A percentile compares a stretch with the other conserved stretches of the same genome.
Conservation (phyloP, 2,797 vertebrate genomes). For the Acanthopagrus latus region DNA sequence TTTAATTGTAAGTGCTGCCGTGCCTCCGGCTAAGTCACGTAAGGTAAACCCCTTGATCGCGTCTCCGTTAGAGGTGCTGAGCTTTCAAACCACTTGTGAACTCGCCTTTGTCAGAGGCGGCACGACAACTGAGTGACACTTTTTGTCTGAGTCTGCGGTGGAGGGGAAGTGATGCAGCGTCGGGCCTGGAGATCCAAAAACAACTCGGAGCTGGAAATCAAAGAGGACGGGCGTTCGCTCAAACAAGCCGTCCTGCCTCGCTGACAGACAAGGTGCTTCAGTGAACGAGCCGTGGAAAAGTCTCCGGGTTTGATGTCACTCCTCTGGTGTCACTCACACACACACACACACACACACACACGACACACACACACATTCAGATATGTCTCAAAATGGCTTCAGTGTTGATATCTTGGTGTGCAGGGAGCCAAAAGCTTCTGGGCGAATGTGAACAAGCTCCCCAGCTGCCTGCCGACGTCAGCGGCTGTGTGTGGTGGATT, state of each 20-base stretch:
- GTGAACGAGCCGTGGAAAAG: conserved; percentile 31
- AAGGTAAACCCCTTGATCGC: conserved; percentile 26
- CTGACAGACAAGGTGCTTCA: conserved; percentile 74
- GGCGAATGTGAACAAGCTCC: conserved; percentile 55
- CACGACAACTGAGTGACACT: conserved; percentile 51
- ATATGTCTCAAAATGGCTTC: conserved; percentile 8
- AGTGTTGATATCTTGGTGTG: conserved; percentile 23
- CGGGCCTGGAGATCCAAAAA: conserved; percentile 61
- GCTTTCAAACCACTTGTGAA: conserved; percentile 34
- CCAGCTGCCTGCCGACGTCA: conserved; percentile 33
- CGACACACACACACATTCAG: background rate
- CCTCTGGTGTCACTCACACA: conserved; percentile 33
- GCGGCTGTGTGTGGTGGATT: conserved; percentile 61
- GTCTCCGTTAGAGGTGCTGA: conserved; percentile 7
- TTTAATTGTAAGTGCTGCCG: background rate
- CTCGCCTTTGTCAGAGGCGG: conserved; percentile 46
- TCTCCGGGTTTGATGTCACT: conserved; percentile 19
- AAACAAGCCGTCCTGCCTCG: conserved; percentile 37
- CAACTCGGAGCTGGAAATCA: conserved; percentile 70
- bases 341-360: background rate
- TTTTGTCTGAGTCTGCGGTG: conserved; percentile 55
- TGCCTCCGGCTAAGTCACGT: background rate
- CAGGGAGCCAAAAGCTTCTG: conserved; percentile 15
- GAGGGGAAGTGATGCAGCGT: conserved; percentile 78
- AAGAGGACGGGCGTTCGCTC: conserved; percentile 63